These are phyloP conservation scores for Meganola albula DNA, from an alignment of 2,888 invertebrate genomes.

Conservation along the genomic window DNA sequence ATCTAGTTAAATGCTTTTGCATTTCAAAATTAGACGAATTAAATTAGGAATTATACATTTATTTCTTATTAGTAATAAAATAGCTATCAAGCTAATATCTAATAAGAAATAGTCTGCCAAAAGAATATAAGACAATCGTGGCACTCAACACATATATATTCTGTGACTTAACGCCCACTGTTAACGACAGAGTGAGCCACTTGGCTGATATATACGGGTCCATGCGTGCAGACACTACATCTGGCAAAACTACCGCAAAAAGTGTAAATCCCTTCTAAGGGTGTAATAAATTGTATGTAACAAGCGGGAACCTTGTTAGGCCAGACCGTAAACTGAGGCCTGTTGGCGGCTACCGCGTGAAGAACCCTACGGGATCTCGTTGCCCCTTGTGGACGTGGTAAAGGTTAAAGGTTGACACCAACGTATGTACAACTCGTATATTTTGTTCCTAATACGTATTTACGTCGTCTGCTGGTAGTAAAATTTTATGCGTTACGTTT, in stretches of 20 bases:
- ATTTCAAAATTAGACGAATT: too few relatives aligned
- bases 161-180: constrained; percentile 20
- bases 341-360: too few relatives aligned
- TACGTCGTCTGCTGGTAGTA: constrained; percentile 22
- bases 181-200: constrained; percentile 22
- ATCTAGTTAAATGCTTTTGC: too few relatives aligned
- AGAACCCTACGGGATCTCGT: too few relatives aligned
- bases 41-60: too few relatives aligned
- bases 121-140: too few relatives aligned
- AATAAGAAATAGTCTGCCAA: too few relatives aligned
- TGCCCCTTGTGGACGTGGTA: constrained; percentile 7
- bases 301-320: constrained; percentile 57
- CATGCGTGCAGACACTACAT: constrained; percentile 31
- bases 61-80: too few relatives aligned
- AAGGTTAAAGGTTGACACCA: constrained; percentile 24
- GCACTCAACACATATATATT: too few relatives aligned
- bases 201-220: constrained; percentile 18
- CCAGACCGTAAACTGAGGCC: constrained; percentile 38
- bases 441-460: constrained; percentile 21
- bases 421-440: constrained; percentile 14
- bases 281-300: constrained; percentile 61
- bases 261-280: constrained; percentile 61
- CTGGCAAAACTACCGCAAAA: constrained; percentile 42
- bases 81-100: too few relatives aligned
- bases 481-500: constrained; percentile 24